phyloP scores from a whole-genome alignment of 2,797 vertebrate species.

The Malurus leucopterus region DNA sequence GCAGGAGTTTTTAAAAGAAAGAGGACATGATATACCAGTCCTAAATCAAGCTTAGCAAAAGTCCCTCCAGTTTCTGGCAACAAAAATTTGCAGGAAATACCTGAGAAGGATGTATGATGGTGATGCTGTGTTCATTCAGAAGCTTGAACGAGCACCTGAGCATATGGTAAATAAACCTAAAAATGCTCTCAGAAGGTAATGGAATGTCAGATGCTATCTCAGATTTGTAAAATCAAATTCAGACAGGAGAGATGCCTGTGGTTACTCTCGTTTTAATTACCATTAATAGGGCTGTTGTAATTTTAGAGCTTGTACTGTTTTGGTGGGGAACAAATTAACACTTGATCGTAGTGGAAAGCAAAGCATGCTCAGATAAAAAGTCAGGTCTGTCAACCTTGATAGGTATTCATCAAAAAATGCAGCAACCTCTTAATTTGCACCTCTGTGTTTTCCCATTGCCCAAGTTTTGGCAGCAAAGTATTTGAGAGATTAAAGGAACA shows the following conservation, averaged over 20 bases:
- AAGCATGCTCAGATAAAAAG: not conserved
- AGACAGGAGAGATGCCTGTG: not conserved
- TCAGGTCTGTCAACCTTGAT: not conserved
- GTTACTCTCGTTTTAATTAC: not conserved
- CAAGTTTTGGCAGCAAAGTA: slow-evolving; percentile 4
- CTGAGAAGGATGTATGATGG: not conserved
- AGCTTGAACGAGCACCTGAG: not conserved
- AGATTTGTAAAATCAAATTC: not conserved
- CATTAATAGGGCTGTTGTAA: not conserved
- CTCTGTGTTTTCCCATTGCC: not conserved
- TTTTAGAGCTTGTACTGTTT: not conserved
- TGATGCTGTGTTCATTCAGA: not conserved
- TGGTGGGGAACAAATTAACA: not conserved
- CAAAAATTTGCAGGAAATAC: not conserved
- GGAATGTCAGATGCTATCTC: not conserved
- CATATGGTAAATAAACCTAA: not conserved
- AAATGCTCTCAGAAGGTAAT: not conserved
- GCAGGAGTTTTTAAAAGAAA: not conserved
- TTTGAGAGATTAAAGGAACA: slow-evolving; percentile 30
- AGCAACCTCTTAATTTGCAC: not conserved
- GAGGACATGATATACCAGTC: not conserved
- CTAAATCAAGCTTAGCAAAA: not conserved
- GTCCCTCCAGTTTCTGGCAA: not conserved
- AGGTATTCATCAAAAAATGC: not conserved
- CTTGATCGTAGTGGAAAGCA: not conserved